Percentiles rank a stretch among this genome's conserved stretches.
Evolutionary conservation across 2,113 vertebrate genomes (phyloP).

Genomic region (Festucalex cinctus): DNA sequence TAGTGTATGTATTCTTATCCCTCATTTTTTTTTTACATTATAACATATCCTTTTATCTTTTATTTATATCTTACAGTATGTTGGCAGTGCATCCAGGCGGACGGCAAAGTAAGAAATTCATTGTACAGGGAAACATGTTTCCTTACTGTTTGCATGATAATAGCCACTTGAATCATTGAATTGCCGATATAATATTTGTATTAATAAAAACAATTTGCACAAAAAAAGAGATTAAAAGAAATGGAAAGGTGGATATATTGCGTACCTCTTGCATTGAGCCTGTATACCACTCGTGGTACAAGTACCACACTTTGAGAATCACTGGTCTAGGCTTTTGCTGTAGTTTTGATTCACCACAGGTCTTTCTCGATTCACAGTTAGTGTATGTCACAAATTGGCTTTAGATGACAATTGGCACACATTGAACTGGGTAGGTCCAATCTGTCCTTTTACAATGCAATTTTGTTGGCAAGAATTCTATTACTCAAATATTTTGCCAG

Average conservation of each 20-base stretch:
- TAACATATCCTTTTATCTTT: not conserved
- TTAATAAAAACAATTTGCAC: too few relatives aligned
- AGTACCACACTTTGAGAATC: not conserved
- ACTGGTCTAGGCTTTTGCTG: not conserved
- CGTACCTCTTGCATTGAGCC: too few relatives aligned
- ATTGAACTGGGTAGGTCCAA: not conserved
- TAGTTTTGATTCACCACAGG: not conserved
- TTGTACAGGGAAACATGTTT: too few relatives aligned
- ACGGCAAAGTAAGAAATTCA: not conserved
- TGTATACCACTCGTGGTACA: too few relatives aligned
- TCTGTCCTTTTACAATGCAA: not conserved
- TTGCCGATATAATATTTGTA: too few relatives aligned
- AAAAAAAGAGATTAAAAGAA: too few relatives aligned
- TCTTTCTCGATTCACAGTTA: not conserved
- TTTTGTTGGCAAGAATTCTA: not conserved
- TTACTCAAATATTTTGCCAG: too few relatives aligned
- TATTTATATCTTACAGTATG: not conserved
- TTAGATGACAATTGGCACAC: too few relatives aligned
- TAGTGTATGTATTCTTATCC: not conserved
- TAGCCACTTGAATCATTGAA: too few relatives aligned
- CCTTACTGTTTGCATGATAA: too few relatives aligned
- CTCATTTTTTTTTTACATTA: not conserved
- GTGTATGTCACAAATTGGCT: not conserved
- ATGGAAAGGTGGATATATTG: too few relatives aligned
- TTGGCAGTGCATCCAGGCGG: not conserved